These are phyloP conservation scores for Eupithecia exiguata DNA, from an alignment of 2,888 invertebrate genomes.

Conservation along the genomic window DNA sequence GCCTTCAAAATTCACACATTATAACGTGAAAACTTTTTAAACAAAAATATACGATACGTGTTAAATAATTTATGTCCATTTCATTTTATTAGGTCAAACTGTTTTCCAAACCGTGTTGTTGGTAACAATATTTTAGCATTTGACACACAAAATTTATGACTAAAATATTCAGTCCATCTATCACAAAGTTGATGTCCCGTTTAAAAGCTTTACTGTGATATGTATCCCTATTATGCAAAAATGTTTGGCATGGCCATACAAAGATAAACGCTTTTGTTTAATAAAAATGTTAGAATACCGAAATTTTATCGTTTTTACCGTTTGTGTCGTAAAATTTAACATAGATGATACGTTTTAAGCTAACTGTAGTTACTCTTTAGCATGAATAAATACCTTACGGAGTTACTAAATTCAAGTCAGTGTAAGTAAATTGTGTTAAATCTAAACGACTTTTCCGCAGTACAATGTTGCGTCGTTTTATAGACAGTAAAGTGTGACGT, in stretches of 20 bases:
- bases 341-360: background rate
- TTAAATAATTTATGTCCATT: background rate
- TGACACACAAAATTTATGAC: background rate
- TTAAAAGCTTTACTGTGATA: conserved; percentile 14
- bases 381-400: background rate
- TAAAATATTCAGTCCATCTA: conserved; percentile 8
- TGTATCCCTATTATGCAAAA: conserved; percentile 1
- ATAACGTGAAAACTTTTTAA: background rate
- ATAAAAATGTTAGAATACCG: background rate
- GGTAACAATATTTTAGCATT: conserved; percentile 5
- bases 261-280: background rate
- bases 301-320: background rate
- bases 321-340: background rate
- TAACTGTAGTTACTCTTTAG: background rate
- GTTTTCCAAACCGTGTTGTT: background rate
- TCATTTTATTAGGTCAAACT: conserved; percentile 5
- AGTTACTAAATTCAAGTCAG: background rate
- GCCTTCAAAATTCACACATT: background rate
- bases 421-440: conserved; percentile 41
- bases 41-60: background rate
- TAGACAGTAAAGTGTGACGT: conserved; percentile 52
- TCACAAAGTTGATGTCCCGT: conserved; percentile 40
- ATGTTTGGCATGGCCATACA: background rate
- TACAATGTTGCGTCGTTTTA: conserved; percentile 43
- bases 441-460: conserved; percentile 36